Percentiles rank a stretch among this genome's conserved stretches.
Evolutionary conservation across 2,888 invertebrate genomes (phyloP).

Genomic region (Andrena marginata): DNA sequence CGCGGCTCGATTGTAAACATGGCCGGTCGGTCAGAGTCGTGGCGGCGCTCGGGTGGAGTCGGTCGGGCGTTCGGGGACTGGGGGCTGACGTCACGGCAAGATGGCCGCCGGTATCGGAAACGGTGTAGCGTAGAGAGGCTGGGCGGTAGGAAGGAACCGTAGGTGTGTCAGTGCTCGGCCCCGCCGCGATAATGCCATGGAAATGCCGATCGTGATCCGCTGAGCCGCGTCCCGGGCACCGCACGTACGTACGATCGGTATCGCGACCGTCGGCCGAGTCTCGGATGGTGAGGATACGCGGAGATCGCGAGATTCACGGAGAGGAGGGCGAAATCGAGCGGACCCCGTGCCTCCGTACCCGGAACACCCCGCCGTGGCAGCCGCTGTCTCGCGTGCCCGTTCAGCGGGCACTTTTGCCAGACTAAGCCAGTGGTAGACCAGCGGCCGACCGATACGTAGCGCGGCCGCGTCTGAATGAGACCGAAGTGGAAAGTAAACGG

Average conservation of each 20-base stretch:
- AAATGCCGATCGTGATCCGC: slow-evolving; percentile 64
- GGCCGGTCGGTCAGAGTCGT: slow-evolving; percentile 34
- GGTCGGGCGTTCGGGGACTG: slow-evolving; percentile 64
- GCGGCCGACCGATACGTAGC: not conserved
- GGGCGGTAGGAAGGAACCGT: slow-evolving; percentile 89
- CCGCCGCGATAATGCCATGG: slow-evolving; percentile 69
- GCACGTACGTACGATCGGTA: slow-evolving; percentile 56
- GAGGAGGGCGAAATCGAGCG: slow-evolving; percentile 34
- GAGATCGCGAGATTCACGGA: slow-evolving; percentile 38
- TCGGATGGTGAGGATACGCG: slow-evolving; percentile 54
- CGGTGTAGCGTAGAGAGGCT: slow-evolving; percentile 89
- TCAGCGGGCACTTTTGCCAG: not conserved
- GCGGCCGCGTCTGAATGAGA: slow-evolving; percentile 45
- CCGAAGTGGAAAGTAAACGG: slow-evolving; percentile 47
- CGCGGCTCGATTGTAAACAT: slow-evolving; percentile 29
- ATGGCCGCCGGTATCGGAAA: slow-evolving; percentile 91
- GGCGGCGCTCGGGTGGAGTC: slow-evolving; percentile 64
- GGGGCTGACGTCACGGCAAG: slow-evolving; percentile 89
- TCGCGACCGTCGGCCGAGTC: slow-evolving; percentile 57
- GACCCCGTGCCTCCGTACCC: slow-evolving; percentile 8
- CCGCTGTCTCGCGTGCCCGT: slow-evolving; percentile 6
- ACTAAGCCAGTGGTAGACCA: not conserved
- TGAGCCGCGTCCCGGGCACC: slow-evolving; percentile 57
- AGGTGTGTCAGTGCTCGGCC: slow-evolving; percentile 89
- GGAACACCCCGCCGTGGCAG: slow-evolving; percentile 13